Base-by-base conservation (phyloP, 92 coral and sea anemone species). In the Zoanthus sansibaricus region DNA sequence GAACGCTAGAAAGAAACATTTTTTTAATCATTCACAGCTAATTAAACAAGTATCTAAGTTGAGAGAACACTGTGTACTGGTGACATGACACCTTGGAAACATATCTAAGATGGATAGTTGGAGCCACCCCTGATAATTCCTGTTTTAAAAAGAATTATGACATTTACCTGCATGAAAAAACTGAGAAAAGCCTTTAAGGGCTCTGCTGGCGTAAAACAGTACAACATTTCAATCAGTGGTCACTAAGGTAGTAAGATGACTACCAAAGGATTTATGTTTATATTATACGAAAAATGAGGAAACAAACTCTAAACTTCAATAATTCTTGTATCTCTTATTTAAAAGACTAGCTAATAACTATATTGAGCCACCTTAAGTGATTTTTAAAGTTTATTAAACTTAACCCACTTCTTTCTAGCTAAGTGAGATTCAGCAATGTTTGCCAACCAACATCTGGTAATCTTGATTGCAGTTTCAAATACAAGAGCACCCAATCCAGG, bases 1-100 rank as follows among this genome's bases (percentile, higher is more conserved):
- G 86, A 76, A 67, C 76, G 72, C 87, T 86, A 56, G 20, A 89
- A 71, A 67, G 13, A 44, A 77, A 45, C 20, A 11, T 62, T 62
- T 62, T 62, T 62, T 12, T 1, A 62, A 62, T 62, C 69, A 62
- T 62, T 62, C 69, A 62, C 69, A 62, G 69, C 69, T 62, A 62
- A 16, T 62, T 11, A 61, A 11, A 18, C 25, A 62, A 62, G 32
- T 15, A 15, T 62, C 69, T 62, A 15, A 62, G 4, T 62, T 62
- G 21, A 25, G 69, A 62, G 69, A 62, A 62, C 69, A 62, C 69
- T 15, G 69, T 15, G 69, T 18, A 62, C 69, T 62, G 69, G 69
- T 62, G 69, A 15, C 68, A 62, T 62, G 69, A 9, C 69, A 62
- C 69, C 69, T 62, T 18, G 69, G 69, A 62, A 54, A 54, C 59